Evolutionary conservation across 2,797 vertebrate genomes (phyloP).

Genomic region (Pantherophis vulpinus): DNA sequence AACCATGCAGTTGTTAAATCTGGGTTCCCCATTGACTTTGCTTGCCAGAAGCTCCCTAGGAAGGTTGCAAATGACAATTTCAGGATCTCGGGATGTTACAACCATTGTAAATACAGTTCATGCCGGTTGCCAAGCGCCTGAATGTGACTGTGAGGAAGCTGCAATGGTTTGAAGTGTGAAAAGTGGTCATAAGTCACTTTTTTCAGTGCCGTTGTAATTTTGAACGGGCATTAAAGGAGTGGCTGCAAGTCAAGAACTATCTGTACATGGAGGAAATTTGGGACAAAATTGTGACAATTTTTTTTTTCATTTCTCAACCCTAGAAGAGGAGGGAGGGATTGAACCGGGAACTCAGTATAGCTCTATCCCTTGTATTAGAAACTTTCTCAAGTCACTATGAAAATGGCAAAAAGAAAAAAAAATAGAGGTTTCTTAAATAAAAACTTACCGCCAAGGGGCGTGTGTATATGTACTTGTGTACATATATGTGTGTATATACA

Average conservation of each 20-base stretch:
- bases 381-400: neutral
- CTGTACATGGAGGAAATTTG: neutral
- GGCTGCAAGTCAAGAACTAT: neutral
- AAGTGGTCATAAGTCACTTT: no score
- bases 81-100: no score
- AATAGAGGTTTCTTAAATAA: neutral
- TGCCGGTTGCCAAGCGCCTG: no score
- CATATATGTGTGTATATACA: neutral
- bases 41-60: no score
- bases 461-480: neutral
- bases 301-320: neutral
- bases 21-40: no score
- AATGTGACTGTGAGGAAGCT: no score
- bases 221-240: neutral
- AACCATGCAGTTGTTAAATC: no score
- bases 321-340: neutral
- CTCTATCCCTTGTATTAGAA: neutral
- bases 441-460: rapidly evolving
- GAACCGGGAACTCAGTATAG: neutral
- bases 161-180: no score
- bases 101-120: no score
- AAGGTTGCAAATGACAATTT: no score
- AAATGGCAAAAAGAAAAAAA: neutral
- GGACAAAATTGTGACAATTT: neutral
- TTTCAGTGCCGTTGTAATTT: neutral